Conservation (phyloP, 2,113 vertebrate species). For the Podocnemis expansa region DNA sequence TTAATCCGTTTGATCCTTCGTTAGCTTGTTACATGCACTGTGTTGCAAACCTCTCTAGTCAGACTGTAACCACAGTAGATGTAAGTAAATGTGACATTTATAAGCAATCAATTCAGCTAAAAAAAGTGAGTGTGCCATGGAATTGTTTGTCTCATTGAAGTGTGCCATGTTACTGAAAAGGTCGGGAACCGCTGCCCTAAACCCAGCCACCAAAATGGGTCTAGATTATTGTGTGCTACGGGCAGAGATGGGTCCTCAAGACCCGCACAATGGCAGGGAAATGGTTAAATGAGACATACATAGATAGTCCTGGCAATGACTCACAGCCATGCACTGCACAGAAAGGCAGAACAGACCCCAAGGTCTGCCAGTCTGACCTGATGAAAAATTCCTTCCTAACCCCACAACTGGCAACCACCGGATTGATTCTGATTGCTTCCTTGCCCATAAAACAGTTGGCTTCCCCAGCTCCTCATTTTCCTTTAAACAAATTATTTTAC, state of each 20-base stretch:
- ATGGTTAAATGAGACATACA: neutral
- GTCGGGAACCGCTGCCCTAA: no score
- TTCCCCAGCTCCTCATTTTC: neutral
- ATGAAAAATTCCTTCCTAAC: neutral
- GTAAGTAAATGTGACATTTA: no score
- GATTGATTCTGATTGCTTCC: neutral
- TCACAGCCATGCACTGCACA: neutral
- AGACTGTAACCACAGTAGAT: no score
- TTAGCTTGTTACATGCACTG: no score
- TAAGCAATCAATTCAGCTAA: no score
- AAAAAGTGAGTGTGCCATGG: no score
- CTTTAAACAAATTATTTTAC: neutral
- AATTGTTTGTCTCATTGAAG: no score
- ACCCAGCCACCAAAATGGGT: neutral
- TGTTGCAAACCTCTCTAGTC: no score
- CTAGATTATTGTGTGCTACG: neutral
- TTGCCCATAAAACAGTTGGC: neutral
- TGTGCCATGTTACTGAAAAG: no score
- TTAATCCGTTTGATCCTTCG: no score
- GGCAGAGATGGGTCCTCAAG: neutral
- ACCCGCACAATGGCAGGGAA: neutral
- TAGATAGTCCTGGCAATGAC: neutral
- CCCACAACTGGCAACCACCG: neutral
- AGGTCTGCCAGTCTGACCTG: neutral
- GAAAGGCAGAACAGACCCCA: neutral